Conservation (phyloP, 2,113 vertebrate genomes). For the Oxyruncus cristatus region DNA sequence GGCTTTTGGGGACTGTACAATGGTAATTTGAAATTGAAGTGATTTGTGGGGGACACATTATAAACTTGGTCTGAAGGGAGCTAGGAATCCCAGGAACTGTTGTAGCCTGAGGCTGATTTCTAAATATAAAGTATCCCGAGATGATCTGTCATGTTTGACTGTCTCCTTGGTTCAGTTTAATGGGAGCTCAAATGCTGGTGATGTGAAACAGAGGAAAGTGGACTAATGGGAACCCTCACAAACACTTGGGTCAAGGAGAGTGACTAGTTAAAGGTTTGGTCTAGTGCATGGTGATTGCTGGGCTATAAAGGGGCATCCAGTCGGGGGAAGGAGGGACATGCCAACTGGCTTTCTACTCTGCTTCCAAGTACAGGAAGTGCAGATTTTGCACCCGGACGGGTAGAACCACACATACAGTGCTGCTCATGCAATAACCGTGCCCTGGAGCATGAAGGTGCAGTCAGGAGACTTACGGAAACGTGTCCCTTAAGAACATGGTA, state of each 20-base stretch:
- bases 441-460: neutral
- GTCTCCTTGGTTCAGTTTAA: conserved; percentile 7
- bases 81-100: conserved; percentile 1
- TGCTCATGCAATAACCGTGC: neutral
- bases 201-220: conserved; percentile 8
- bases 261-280: neutral
- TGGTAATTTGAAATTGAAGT: neutral
- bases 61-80: neutral
- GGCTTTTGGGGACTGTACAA: neutral
- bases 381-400: neutral
- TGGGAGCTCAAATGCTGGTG: neutral
- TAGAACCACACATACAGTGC: neutral
- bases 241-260: conserved; percentile 42
- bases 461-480: neutral
- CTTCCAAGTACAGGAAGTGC: conserved; percentile 36
- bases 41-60: neutral
- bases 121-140: conserved; percentile 62
- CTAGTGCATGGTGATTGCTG: neutral
- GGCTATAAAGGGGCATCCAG: conserved; percentile 8
- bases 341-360: neutral
- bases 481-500: neutral
- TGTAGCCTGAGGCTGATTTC: conserved; percentile 30
- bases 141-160: conserved; percentile 21
- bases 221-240: neutral
- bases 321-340: neutral